Conservation (phyloP, 2,888 invertebrate species). For the Cosmia pyralina region DNA sequence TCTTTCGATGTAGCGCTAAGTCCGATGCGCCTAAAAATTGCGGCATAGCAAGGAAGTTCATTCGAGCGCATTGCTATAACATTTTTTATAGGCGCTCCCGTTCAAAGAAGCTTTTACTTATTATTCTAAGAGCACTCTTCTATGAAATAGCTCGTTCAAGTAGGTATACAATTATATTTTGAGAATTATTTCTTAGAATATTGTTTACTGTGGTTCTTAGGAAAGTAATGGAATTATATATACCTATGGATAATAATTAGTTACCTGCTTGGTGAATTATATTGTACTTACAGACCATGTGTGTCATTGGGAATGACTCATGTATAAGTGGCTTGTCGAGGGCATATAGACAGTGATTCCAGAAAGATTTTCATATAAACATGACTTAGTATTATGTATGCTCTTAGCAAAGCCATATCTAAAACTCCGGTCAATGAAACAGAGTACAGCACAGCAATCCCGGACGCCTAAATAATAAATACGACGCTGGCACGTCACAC, state of each 20-base stretch:
- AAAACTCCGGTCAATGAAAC: constrained; percentile 63
- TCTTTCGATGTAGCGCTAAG: constrained; percentile 37
- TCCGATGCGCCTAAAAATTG: constrained; percentile 64
- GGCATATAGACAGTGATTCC: neutral
- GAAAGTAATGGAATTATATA: constrained; percentile 7
- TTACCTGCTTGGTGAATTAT: no score
- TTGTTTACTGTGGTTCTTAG: constrained; percentile 19
- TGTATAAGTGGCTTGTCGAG: no score
- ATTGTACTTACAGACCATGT: no score
- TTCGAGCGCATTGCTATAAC: constrained; percentile 64
- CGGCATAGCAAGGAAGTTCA: constrained; percentile 61
- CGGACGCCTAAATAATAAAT: constrained; percentile 78
- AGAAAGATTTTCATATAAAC: neutral
- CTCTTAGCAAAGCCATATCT: constrained; percentile 29
- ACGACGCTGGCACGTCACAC: constrained; percentile 72
- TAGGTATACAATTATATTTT: constrained; percentile 38
- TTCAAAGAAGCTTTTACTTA: constrained; percentile 59
- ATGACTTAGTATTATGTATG: constrained; percentile 32
- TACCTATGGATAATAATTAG: no score
- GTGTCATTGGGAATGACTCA: neutral
- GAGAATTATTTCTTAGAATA: constrained; percentile 34
- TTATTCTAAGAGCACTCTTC: constrained; percentile 59
- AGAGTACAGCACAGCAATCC: constrained; percentile 55
- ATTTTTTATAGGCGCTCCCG: constrained; percentile 65
- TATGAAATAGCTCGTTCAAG: constrained; percentile 59